phyloP scores from a whole-genome alignment of 2,113 vertebrate genomes.

The Tenrec ecaudatus region DNA sequence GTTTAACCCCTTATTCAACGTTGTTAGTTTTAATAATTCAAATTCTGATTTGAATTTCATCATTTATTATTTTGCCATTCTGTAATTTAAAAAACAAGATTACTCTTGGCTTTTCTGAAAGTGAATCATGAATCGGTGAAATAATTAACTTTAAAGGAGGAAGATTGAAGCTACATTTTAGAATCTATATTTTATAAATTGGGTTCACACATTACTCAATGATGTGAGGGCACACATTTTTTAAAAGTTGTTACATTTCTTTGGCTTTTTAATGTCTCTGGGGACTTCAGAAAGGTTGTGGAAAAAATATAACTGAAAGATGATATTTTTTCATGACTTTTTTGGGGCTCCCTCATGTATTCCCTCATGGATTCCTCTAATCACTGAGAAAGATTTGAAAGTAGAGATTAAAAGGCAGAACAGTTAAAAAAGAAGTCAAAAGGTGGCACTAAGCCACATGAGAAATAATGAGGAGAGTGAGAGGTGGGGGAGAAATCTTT shows the following conservation, averaged over 20 bases:
- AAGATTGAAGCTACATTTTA: slow-evolving; percentile 52
- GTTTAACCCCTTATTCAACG: slow-evolving; percentile 3
- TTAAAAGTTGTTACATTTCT: slow-evolving; percentile 20
- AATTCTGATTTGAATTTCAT: slow-evolving; percentile 47
- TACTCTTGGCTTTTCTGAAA: slow-evolving; percentile 49
- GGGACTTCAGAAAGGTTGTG: too few species aligned
- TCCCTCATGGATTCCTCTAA: too few species aligned
- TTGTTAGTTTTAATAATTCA: slow-evolving; percentile 27
- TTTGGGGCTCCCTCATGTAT: too few species aligned
- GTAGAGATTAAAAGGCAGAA: slow-evolving; percentile 30
- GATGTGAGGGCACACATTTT: slow-evolving; percentile 11
- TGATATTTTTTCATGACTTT: too few species aligned
- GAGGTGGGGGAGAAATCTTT: slow-evolving; percentile 42
- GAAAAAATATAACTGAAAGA: too few species aligned
- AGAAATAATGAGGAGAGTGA: slow-evolving; percentile 61
- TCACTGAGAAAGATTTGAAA: background rate
- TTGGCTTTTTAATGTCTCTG: slow-evolving; percentile 16
- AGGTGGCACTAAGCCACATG: background rate
- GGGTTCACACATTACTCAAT: slow-evolving; percentile 17
- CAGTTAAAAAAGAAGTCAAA: slow-evolving; percentile 45
- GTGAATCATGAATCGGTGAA: slow-evolving; percentile 26
- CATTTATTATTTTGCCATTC: slow-evolving; percentile 55
- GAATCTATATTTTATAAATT: slow-evolving; percentile 41
- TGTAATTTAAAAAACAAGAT: slow-evolving; percentile 19
- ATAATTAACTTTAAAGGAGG: slow-evolving; percentile 57